Evolutionary conservation across 2,113 vertebrate genomes (phyloP), one percentile per base, ranked within the genome.

Genomic region (Laterallus jamaicensis): DNA sequence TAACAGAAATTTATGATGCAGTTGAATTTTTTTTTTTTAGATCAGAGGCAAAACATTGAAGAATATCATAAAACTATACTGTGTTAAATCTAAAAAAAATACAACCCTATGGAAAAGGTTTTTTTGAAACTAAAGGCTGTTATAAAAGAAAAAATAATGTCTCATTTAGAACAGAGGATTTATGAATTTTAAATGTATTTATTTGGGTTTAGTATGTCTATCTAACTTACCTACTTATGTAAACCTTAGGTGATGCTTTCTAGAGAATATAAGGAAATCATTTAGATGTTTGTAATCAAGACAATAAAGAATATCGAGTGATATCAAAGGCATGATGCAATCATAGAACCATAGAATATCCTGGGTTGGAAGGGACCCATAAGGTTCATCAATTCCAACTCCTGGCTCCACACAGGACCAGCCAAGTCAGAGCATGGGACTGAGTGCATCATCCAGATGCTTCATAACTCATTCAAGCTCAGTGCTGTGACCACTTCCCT

Each of bases 61-160:
- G 4, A 66, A 35, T 37, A 71, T 39, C 35, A 60, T 32, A 55
- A 69, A 82, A 60, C 1, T 9, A 40, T 32, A 31, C 13, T 15
- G 10, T 35, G 66, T 66, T 82, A 58, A 6, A 69, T n/a, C 21
- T 66, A 20, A 54, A 54, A n/a, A 42, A 52, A 77, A 28, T 13
- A 1, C 47, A 83, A 47, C 3, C 4, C 4, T 40, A 15, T 20
- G 13, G 40, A n/a, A 77, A 77, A 55, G 7, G 1, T 4, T 2
- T 3, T 44, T 47, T 49, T 77, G 49, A 60, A 39, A 7, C 7
- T 78, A 44, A 70, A 15, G 4, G 5, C 3, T 56, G 6, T 60
- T 42, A 24, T 9, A 82, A 67, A 88, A 73, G 28, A 2, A 40
- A 55, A 52, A 66, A 25, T 9, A 39, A 39, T 54, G 8, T 54